These are phyloP conservation scores for Metridium senile DNA, from an alignment of 92 coral and sea anemone genomes.

Conservation along the genomic window DNA sequence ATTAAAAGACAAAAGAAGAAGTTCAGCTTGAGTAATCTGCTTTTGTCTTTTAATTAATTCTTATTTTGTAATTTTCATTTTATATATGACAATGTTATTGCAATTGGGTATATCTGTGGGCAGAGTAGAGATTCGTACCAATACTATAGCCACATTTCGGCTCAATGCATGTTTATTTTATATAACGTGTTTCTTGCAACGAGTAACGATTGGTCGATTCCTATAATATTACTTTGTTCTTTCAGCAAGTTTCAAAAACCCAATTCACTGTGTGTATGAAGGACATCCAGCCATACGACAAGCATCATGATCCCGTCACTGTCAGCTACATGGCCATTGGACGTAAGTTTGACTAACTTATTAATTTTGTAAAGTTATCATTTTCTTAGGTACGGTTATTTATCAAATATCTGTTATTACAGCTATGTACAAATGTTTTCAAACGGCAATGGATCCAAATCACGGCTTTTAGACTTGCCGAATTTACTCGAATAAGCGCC, in stretches of 20 bases:
- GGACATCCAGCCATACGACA: slow-evolving; percentile 73
- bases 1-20: too few relatives aligned
- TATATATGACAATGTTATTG: too few relatives aligned
- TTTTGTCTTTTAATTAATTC: too few relatives aligned
- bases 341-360: slow-evolving; percentile 49
- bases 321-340: slow-evolving; percentile 70
- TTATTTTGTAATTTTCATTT: too few relatives aligned
- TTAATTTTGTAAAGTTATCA: not conserved
- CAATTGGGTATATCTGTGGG: too few relatives aligned
- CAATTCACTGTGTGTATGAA: slow-evolving; percentile 62
- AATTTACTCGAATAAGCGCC: too few relatives aligned
- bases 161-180: not conserved
- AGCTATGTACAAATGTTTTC: too few relatives aligned
- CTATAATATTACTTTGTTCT: not conserved
- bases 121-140: not conserved
- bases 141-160: not conserved
- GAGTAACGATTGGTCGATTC: not conserved
- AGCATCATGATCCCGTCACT: slow-evolving; percentile 68
- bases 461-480: too few relatives aligned
- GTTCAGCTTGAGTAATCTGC: too few relatives aligned
- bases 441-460: too few relatives aligned
- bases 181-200: not conserved
- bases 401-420: too few relatives aligned
- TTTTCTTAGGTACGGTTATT: not conserved
- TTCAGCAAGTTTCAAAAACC: slow-evolving; percentile 16